These are phyloP conservation scores for Lucilia sericata DNA, from an alignment of 1,140 invertebrate genomes.

Conservation along the genomic window DNA sequence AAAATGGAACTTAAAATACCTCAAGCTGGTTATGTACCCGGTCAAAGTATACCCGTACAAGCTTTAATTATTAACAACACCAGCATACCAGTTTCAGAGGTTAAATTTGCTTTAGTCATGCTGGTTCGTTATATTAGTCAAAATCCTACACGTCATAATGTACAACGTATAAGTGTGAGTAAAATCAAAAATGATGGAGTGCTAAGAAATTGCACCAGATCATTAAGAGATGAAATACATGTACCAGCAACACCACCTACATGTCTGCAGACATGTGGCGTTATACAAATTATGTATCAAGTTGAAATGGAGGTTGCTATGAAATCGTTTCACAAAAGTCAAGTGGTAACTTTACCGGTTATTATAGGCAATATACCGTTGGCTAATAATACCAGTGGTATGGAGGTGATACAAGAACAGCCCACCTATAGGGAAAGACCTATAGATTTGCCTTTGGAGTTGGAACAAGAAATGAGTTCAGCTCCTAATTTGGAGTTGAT, in stretches of 20 bases:
- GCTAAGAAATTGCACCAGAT: slow-evolving; percentile 66
- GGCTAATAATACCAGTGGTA: slow-evolving; percentile 45
- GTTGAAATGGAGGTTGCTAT: slow-evolving; percentile 71
- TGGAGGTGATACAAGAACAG: slow-evolving; percentile 57
- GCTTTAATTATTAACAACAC: slow-evolving; percentile 67
- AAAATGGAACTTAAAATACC: slow-evolving; percentile 61
- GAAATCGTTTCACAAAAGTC: slow-evolving; percentile 68
- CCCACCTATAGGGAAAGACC: slow-evolving; percentile 45
- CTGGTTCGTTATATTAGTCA: slow-evolving; percentile 66
- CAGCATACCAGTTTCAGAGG: slow-evolving; percentile 68
- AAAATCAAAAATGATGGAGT: slow-evolving; percentile 69
- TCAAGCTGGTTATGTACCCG: slow-evolving; percentile 62
- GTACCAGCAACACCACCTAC: slow-evolving; percentile 79
- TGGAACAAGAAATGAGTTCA: background rate
- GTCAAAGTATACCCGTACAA: slow-evolving; percentile 60
- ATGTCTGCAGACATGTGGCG: slow-evolving; percentile 73
- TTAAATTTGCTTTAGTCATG: slow-evolving; percentile 70
- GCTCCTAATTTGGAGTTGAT: background rate
- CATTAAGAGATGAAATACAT: slow-evolving; percentile 66
- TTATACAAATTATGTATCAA: slow-evolving; percentile 79
- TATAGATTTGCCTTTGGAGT: background rate
- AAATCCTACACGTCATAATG: slow-evolving; percentile 70
- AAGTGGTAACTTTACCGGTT: slow-evolving; percentile 68
- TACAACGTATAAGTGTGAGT: slow-evolving; percentile 70
- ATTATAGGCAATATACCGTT: slow-evolving; percentile 72